Evolutionary conservation across 2,113 vertebrate genomes (phyloP).

Genomic region (Isurus oxyrinchus): DNA sequence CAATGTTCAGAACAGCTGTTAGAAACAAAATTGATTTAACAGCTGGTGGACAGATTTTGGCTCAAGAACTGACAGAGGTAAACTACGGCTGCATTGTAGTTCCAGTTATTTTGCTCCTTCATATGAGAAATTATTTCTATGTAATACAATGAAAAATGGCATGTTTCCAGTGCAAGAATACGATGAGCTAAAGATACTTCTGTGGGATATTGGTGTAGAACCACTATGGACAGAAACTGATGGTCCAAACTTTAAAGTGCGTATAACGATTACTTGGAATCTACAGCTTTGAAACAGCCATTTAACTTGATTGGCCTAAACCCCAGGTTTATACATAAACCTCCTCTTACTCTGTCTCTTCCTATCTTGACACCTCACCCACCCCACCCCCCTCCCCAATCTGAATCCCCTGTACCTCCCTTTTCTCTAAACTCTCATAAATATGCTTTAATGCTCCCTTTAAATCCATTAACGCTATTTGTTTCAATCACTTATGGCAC

Average conservation of each 20-base stretch:
- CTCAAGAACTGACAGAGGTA: not conserved
- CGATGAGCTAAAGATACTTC: not conserved
- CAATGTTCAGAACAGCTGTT: not conserved
- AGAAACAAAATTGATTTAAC: not conserved
- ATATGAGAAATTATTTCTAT: not conserved
- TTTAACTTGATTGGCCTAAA: not conserved
- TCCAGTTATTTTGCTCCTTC: not conserved
- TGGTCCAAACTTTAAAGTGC: not conserved
- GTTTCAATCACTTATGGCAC: not conserved
- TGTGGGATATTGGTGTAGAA: not conserved
- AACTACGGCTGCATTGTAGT: not conserved
- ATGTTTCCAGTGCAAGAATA: not conserved
- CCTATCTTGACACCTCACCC: not conserved
- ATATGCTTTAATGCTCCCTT: not conserved
- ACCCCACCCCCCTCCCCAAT: not conserved
- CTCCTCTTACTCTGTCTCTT: not conserved
- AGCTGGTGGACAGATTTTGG: slow-evolving; percentile 14
- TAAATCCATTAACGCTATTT: not conserved
- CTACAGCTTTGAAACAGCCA: not conserved
- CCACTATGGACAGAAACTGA: not conserved
- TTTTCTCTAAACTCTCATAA: not conserved
- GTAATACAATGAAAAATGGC: not conserved
- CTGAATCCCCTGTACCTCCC: not conserved
- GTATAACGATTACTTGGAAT: not conserved
- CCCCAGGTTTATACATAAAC: not conserved